phyloP scores from a whole-genome alignment of 2,797 vertebrate species.

The Neosilurus hyrtlii region DNA sequence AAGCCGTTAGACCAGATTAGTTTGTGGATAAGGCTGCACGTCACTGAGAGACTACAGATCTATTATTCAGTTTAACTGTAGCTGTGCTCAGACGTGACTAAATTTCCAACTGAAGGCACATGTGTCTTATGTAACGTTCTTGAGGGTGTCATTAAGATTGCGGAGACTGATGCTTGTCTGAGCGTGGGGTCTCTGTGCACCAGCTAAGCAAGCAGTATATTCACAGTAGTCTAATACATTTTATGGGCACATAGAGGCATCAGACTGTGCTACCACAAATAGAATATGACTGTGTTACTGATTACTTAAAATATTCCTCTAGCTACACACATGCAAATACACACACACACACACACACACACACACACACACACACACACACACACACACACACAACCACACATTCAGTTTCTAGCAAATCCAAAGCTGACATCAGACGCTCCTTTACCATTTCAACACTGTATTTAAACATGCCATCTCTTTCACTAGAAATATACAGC shows the following conservation, averaged over 20 bases:
- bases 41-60: slow-evolving; percentile 68
- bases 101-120: slow-evolving; percentile 72
- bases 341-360: slow-evolving; percentile 14
- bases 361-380: slow-evolving; percentile 19
- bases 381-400: background rate
- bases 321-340: background rate
- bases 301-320: slow-evolving; percentile 21
- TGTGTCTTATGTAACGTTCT: slow-evolving; percentile 66
- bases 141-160: slow-evolving; percentile 62
- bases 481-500: background rate
- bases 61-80: slow-evolving; percentile 77
- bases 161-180: slow-evolving; percentile 36
- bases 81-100: slow-evolving; percentile 74
- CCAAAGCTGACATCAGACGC: slow-evolving; percentile 6
- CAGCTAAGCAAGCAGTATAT: background rate
- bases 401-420: background rate
- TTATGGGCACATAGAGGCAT: background rate
- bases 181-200: slow-evolving; percentile 24
- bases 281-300: background rate
- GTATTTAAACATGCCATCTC: background rate
- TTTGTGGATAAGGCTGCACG: slow-evolving; percentile 37
- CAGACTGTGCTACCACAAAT: slow-evolving; percentile 17
- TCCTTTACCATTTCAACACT: background rate
- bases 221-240: background rate
- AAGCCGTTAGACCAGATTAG: slow-evolving; percentile 21